phyloP scores from a whole-genome alignment of 2,113 vertebrate genomes.

The Albula goreensis region DNA sequence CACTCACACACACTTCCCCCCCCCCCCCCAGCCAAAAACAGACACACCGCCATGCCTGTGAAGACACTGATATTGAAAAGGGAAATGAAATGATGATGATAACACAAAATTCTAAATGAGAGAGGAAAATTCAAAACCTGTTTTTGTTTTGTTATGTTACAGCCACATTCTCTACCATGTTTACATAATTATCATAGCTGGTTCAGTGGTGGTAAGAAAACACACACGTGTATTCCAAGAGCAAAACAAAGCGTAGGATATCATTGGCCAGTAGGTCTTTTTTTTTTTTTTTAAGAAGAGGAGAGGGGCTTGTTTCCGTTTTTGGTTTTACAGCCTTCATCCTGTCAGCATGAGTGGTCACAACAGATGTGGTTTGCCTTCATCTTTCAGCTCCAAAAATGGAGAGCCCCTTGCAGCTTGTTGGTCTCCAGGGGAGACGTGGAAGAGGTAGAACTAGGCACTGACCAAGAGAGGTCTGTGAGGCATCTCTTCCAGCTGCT shows the following conservation, averaged over 20 bases:
- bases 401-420: too few relatives aligned
- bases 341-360: not conserved
- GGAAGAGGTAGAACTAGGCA: too few relatives aligned
- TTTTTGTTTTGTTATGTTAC: not conserved
- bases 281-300: not conserved
- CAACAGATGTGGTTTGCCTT: too few relatives aligned
- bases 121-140: not conserved
- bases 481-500: not conserved
- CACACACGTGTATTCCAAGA: too few relatives aligned
- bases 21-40: not conserved
- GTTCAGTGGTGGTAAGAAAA: too few relatives aligned
- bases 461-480: too few relatives aligned
- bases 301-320: not conserved
- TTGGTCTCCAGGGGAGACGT: too few relatives aligned
- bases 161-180: not conserved
- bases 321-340: not conserved
- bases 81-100: not conserved
- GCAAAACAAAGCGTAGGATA: too few relatives aligned
- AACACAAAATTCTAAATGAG: not conserved
- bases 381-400: not conserved
- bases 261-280: too few relatives aligned
- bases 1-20: not conserved
- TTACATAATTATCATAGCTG: not conserved
- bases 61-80: not conserved
- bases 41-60: not conserved